These are phyloP conservation scores for Semicossyphus pulcher DNA, from an alignment of 2,113 vertebrate genomes.

Conservation along the genomic window DNA sequence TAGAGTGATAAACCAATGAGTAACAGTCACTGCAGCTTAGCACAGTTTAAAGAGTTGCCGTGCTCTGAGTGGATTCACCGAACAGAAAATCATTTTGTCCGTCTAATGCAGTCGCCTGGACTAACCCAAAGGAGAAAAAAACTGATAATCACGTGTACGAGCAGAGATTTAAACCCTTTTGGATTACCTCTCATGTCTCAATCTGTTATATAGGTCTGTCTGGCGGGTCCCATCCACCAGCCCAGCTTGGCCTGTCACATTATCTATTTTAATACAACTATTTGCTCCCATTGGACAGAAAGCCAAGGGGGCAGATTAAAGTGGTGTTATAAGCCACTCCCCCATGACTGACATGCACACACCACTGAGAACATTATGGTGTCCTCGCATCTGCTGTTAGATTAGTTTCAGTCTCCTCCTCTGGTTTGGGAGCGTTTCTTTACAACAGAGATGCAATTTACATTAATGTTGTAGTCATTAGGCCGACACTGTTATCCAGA, in stretches of 20 bases:
- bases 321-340: slow-evolving; percentile 56
- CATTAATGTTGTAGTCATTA: not conserved
- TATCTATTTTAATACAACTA: slow-evolving; percentile 74
- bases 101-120: slow-evolving; percentile 59
- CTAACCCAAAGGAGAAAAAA: slow-evolving; percentile 51
- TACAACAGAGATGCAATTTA: slow-evolving; percentile 4
- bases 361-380: slow-evolving; percentile 14
- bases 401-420: slow-evolving; percentile 1
- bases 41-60: slow-evolving; percentile 32
- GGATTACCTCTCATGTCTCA: slow-evolving; percentile 83
- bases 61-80: slow-evolving; percentile 37
- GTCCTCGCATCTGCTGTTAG: slow-evolving; percentile 20
- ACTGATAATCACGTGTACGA: slow-evolving; percentile 77
- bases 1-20: slow-evolving; percentile 18
- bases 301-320: slow-evolving; percentile 70
- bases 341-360: slow-evolving; percentile 14
- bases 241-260: slow-evolving; percentile 54
- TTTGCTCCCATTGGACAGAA: slow-evolving; percentile 65
- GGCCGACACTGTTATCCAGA: not conserved
- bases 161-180: slow-evolving; percentile 80
- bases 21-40: slow-evolving; percentile 14
- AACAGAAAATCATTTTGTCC: slow-evolving; percentile 36
- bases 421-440: slow-evolving; percentile 6
- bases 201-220: slow-evolving; percentile 83
- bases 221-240: slow-evolving; percentile 49